Percentiles rank a stretch among this genome's conserved stretches.
Conservation (phyloP, 2,113 vertebrate genomes). For the Argyrosomus japonicus region DNA sequence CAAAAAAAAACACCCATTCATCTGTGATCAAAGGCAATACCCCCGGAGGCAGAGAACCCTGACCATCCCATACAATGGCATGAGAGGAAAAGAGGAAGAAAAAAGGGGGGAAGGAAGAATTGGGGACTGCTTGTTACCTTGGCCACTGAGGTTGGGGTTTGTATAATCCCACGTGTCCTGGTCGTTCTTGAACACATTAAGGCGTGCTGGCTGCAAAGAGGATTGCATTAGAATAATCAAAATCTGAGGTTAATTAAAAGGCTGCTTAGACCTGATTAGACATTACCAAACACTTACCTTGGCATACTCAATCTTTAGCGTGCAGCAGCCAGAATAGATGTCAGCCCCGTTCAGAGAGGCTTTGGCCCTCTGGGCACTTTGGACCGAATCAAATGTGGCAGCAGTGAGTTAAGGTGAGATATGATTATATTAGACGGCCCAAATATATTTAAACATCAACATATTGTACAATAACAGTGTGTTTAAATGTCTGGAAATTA, state of each 20-base stretch:
- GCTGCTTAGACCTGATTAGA: neutral
- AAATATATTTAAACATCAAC: neutral
- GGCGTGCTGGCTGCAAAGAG: constrained; percentile 89
- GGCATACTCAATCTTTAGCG: constrained; percentile 96
- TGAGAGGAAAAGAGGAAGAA: constrained; percentile 76
- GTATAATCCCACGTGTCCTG: constrained; percentile 99
- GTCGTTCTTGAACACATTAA: constrained; percentile 98
- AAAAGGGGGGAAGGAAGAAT: constrained; percentile 13
- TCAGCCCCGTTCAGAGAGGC: constrained; percentile 96
- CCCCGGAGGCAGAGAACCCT: constrained; percentile 68
- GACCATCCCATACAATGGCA: constrained; percentile 84
- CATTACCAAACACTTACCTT: constrained; percentile 84
- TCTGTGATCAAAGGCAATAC: constrained; percentile 67
- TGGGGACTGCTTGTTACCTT: constrained; percentile 87
- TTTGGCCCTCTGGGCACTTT: constrained; percentile 96
- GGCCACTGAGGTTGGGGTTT: constrained; percentile 93
- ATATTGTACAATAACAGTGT: neutral
- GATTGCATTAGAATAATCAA: constrained; percentile 27
- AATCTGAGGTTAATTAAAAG: neutral
- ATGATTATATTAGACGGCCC: neutral
- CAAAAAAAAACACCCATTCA: neutral
- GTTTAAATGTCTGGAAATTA: neutral
- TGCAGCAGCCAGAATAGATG: constrained; percentile 97
- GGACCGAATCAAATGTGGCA: constrained; percentile 92
- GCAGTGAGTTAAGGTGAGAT: constrained; percentile 82